Evolutionary conservation across 2,797 vertebrate species (phyloP).

Genomic region (Limnodromus scolopaceus): DNA sequence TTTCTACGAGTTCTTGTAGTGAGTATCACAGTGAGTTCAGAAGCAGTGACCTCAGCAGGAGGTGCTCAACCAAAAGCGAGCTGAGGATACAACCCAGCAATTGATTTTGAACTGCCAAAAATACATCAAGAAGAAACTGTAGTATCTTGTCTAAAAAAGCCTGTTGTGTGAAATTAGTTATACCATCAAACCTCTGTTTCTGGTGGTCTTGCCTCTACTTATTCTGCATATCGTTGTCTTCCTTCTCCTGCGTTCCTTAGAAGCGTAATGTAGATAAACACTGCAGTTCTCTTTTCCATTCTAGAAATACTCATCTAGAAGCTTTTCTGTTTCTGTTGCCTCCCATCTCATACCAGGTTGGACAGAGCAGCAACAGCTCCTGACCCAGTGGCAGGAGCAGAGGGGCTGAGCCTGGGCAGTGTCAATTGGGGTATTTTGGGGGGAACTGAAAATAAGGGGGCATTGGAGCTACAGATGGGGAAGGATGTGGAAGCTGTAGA

Average conservation of each 20-base stretch:
- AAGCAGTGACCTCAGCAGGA: not conserved
- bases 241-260: not conserved
- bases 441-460: not conserved
- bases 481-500: not conserved
- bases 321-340: not conserved
- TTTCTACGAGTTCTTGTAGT: not conserved
- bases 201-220: not conserved
- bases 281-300: not conserved
- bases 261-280: not conserved
- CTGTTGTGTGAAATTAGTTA: not conserved
- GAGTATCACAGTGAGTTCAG: not conserved
- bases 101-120: not conserved
- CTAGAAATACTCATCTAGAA: not conserved
- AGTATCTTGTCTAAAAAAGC: not conserved
- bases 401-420: not conserved
- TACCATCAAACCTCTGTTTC: not conserved
- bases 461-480: not conserved
- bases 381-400: not conserved
- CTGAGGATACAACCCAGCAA: not conserved
- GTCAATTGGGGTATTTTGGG: not conserved
- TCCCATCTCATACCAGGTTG: not conserved
- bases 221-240: not conserved
- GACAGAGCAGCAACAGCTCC: not conserved
- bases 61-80: not conserved
- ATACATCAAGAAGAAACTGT: not conserved